Evolutionary conservation across 92 coral and sea anemone genomes (phyloP).

Genomic region (Pocillopora grandis): DNA sequence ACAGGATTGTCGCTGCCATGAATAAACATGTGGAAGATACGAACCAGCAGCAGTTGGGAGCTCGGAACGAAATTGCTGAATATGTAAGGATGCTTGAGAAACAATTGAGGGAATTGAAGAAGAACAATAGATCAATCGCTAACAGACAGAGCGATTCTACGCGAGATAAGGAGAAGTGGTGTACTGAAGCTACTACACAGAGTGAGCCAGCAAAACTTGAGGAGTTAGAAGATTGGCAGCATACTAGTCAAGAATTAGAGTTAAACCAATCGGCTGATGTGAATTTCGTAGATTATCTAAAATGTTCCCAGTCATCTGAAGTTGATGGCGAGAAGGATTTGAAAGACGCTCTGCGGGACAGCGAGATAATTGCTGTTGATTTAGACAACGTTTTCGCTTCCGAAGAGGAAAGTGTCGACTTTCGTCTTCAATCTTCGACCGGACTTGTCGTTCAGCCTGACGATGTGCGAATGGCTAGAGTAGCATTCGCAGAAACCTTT

Average conservation of each 20-base stretch:
- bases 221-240: not conserved
- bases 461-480: slow-evolving; percentile 21
- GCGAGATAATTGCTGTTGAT: not conserved
- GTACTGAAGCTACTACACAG: not conserved
- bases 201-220: not conserved
- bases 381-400: not conserved
- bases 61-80: slow-evolving; percentile 62
- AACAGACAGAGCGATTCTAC: not conserved
- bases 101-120: slow-evolving; percentile 47
- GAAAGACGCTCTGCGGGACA: not conserved
- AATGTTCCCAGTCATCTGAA: slow-evolving; percentile 10
- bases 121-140: not conserved
- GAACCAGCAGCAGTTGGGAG: slow-evolving; percentile 63
- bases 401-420: not conserved
- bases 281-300: slow-evolving; percentile 13
- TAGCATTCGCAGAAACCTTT: slow-evolving; percentile 18
- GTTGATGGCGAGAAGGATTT: not conserved
- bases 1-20: slow-evolving; percentile 66
- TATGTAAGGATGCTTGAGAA: slow-evolving; percentile 62
- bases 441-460: slow-evolving; percentile 19
- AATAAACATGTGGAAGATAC: slow-evolving; percentile 67
- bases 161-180: not conserved
- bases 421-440: slow-evolving; percentile 15
- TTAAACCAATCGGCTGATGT: not conserved
- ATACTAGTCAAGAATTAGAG: not conserved